Base-by-base conservation (phyloP, 1,140 invertebrate species). In the Battus philenor region DNA sequence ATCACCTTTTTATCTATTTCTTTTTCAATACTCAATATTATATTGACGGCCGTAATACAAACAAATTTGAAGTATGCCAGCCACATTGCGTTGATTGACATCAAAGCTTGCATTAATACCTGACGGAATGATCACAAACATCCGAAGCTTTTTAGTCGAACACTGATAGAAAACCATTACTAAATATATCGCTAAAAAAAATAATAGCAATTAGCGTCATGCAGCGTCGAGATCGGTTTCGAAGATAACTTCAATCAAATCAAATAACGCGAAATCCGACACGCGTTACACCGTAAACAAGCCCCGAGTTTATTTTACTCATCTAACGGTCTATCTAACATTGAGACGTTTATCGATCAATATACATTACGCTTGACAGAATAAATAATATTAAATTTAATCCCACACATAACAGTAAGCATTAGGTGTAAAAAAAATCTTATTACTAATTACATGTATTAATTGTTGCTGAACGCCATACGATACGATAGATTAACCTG, bases 201-300 rank as follows among this genome's bases (percentile, higher is more conserved):
- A 22, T 22, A n/a, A 34, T 36, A 38, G 62, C 70, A 75, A 81
- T 78, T 78, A 78, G 59, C 70, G 67, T 76, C 70, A 68, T 54
- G 55, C 47, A 41, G 59, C 55, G 46, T 46, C 54, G 47, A 73
- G 69, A 77, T 80, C 56, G 49, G 57, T 11, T 54, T 49, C 39
- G 55, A 29, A 56, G 75, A 79, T 77, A 61, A 73, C 61, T 68
- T 76, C 72, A 53, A 76, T 80, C 68, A 73, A 57, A 49, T 44
- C 27, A 50, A 64, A 60, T 64, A 58, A 57, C 49, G 52, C 50
- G 47, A 66, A 62, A 71, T 60, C 59, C 24, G 62, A 70, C 62
- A 54, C 57, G 58, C 47, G 54, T 47, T 54, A 43, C 43, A 18
- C 38, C 41, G 33, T 44, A 24, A 43, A 31, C 39, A 53, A 43